Base-by-base conservation (phyloP, 1,140 invertebrate species). In the Caenorhabditis latens region DNA sequence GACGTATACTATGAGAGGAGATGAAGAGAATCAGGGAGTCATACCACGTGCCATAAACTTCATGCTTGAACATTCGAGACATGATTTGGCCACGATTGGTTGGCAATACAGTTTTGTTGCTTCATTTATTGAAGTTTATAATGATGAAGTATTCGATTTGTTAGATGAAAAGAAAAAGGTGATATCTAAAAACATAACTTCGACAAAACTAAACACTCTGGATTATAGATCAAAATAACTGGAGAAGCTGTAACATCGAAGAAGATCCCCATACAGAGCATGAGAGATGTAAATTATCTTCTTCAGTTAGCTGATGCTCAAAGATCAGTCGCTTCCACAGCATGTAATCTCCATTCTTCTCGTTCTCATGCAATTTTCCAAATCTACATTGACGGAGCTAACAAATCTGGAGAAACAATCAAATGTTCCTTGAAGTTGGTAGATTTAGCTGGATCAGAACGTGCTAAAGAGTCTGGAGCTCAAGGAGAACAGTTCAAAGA, bases 301-400 rank as follows among this genome's bases (percentile, higher is more conserved):
- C 94, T 99, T 16, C 94, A 96, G 65, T 93, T 94, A 65, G 97
- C 97, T 1, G 96, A 96, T 0, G 90, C 94, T 0, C 94, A 95
- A 14, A 93, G 97, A 82, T 95, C 96, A 11, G 97, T 96, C 0
- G 96, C 96, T 11, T 95, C 96, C 2, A 98, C 97, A 0, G 96
- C 96, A n/a, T 98, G 98, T 96, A 98, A 98, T 93, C 94, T 95
- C 75, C 95, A 95, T 13, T 97, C 96, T 43, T 97, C 96, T 88
- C 93, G 97, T 8, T 97, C 96, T 85, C 97, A 98, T 93, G 96
- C 97, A 0, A 96, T 98, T 67, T 98, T 98, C 92, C 97, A 96
- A 0, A 93, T 98, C 5, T 94, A 94, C 16, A 95, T 98, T 75
- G 93, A 95, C 88, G 97, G 90, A 88, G 55, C 19, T 75, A 94